Base-by-base conservation (phyloP, 1,140 invertebrate species). In the Leguminivora glycinivorella region DNA sequence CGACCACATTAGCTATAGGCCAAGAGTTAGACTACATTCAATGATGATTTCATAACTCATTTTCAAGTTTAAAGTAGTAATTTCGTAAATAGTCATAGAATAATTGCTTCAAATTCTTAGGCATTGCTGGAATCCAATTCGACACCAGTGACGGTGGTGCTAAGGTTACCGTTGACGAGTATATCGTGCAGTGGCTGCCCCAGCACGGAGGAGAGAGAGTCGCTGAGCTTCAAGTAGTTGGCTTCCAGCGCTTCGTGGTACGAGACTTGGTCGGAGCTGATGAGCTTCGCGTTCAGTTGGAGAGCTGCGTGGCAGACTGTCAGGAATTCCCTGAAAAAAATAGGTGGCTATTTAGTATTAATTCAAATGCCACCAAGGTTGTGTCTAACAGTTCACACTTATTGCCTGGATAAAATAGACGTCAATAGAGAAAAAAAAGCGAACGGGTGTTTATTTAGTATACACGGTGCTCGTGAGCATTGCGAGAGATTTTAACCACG, bases 151-250 rank as follows among this genome's bases (percentile, higher is more conserved):
- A 92, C 86, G 0, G 88, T 92, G 31, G 85, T 83, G 68, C 83
- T 90, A 26, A 92, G 87, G 70, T 73, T 85, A 0, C 89, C 89
- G 31, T 94, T 93, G 67, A 95, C 92, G 22, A 94, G 93, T 43
- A 95, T 94, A 14, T 94, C 93, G 84, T 94, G 95, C 25, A 95
- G 77, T 0, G 94, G 92, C 84, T 96, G 95, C 1, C 95, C 95
- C 31, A 96, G 93, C 68, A 96, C 86, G 31, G 92, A 91, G 38
- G 95, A 94, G n/a, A 98, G 92, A 47, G 95, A 95, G 69, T 94
- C 93, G 71, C 96, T 96, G 22, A 98, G 92, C 77, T 98, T 97
- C 76, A 96, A 95, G 91, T 97, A 98, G 85, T 98, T 98, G 34
- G 95, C 92, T 77, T 95, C 94, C 6, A 98, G 88, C 0, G 95